Conservation (phyloP, 1,140 invertebrate species). For the Drosophila arawakana region DNA sequence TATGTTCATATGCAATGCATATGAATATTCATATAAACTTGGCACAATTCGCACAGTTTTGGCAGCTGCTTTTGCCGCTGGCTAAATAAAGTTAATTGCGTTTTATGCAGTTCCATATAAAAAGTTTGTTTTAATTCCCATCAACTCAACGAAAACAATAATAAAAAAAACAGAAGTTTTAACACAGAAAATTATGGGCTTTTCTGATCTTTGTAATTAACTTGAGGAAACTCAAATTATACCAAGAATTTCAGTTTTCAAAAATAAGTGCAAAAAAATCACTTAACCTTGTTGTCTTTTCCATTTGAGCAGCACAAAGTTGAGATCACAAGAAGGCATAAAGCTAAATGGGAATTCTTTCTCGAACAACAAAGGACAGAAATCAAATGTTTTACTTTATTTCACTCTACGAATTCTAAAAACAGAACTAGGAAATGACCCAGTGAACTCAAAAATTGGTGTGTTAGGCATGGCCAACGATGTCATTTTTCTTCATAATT, state of each 20-base stretch:
- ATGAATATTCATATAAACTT: constrained; percentile 58
- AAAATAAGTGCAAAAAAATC: neutral
- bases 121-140: constrained; percentile 59
- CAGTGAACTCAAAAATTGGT: constrained; percentile 26
- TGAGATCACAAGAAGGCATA: neutral
- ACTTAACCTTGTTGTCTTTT: neutral
- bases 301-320: neutral
- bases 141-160: constrained; percentile 45
- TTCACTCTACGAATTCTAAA: neutral
- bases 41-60: constrained; percentile 55
- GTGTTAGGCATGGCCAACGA: constrained; percentile 3
- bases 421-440: constrained; percentile 15
- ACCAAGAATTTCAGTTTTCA: neutral
- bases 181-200: neutral
- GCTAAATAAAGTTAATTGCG: constrained; percentile 74
- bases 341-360: no score
- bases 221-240: neutral
- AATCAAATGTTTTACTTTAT: neutral
- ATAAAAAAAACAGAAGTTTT: constrained; percentile 21
- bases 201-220: constrained; percentile 6
- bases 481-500: constrained; percentile 49
- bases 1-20: neutral
- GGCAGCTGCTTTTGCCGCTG: constrained; percentile 31
- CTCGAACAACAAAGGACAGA: neutral
- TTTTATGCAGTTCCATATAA: constrained; percentile 60